Base-by-base conservation (phyloP, 2,113 vertebrate genomes). In the Petromus typicus region DNA sequence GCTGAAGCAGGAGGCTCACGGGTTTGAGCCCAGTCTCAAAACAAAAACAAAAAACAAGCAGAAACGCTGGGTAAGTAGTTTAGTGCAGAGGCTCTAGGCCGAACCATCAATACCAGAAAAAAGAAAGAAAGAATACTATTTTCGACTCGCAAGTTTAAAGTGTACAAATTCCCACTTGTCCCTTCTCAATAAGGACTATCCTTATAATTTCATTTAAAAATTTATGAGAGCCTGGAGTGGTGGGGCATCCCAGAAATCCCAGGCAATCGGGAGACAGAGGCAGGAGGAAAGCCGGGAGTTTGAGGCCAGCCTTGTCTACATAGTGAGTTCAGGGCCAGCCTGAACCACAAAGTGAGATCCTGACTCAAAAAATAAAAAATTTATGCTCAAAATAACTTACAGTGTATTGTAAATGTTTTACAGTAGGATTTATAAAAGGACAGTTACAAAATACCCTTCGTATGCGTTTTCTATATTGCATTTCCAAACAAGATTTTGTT, bases 401-500 rank as follows among this genome's bases (percentile, higher is more conserved):
- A 1, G 34, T 61, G 67, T 40, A 27, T 4, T 37, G 34, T 7
- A 92, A 85, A 81, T n/a, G 34, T 67, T 81, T 78, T 43, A 73
- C 18, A n/a, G 32, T 64, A 7, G 27, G 78, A 43, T 32, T 92
- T 61, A 86, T 18, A 76, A 88, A 80, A 80, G 43, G 69, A 90
- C 20, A 81, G 16, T 48, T 73, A 88, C 7, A 92, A 88, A 73
- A 43, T 56, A 56, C 0, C 12, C 16, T 75, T 61, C 7, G 0
- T 34, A 54, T 51, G 25, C 20, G 1, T 51, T 94, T 57, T 17
- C 10, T 0, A 14, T 3, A 18, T 1, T 43, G 5, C 8, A 32
- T 34, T 73, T n/a, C 18, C 17, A 2, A 0, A 1, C 13, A 8
- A 4, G n/a, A 40, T 0, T 27, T 20, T 54, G 4, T 6, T 10